These are phyloP conservation scores for Chunga burmeisteri DNA, from an alignment of 2,113 vertebrate species.

Conservation along the genomic window DNA sequence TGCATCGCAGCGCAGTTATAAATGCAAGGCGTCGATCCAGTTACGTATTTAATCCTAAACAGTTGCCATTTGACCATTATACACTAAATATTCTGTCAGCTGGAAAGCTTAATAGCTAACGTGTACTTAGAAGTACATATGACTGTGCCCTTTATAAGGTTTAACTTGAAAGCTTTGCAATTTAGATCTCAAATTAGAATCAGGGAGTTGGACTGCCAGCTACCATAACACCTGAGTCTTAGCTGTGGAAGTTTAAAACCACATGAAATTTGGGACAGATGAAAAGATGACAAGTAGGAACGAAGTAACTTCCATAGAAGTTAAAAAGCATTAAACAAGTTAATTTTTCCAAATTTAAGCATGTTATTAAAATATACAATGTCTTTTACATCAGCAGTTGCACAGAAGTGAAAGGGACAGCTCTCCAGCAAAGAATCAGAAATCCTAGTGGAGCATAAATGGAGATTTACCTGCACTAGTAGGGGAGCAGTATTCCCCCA, in stretches of 20 bases:
- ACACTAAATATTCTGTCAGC: slow-evolving; percentile 18
- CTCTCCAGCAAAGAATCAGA: not conserved
- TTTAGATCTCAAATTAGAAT: not conserved
- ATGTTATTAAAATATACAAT: not conserved
- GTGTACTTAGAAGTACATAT: not conserved
- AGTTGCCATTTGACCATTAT: slow-evolving; percentile 42
- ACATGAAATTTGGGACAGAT: not conserved
- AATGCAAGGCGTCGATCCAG: slow-evolving; percentile 20
- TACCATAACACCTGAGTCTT: not conserved
- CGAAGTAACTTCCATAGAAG: not conserved
- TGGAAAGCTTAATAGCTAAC: not conserved
- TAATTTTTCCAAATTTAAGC: not conserved
- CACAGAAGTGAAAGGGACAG: not conserved
- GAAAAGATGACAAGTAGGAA: not conserved
- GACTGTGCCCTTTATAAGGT: not conserved
- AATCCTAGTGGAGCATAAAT: rapidly evolving
- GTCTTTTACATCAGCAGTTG: not conserved
- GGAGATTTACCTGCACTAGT: not conserved
- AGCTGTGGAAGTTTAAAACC: not conserved
- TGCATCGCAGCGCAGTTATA: slow-evolving; percentile 4
- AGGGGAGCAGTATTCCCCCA: not conserved
- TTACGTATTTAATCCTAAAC: slow-evolving; percentile 32
- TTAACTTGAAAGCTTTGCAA: not conserved
- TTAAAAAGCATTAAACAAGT: not conserved
- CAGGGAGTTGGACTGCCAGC: not conserved